Percentiles rank a stretch among this genome's conserved stretches.
phyloP scores from a whole-genome alignment of 2,797 vertebrate genomes.

The Arrhamphus sclerolepis region DNA sequence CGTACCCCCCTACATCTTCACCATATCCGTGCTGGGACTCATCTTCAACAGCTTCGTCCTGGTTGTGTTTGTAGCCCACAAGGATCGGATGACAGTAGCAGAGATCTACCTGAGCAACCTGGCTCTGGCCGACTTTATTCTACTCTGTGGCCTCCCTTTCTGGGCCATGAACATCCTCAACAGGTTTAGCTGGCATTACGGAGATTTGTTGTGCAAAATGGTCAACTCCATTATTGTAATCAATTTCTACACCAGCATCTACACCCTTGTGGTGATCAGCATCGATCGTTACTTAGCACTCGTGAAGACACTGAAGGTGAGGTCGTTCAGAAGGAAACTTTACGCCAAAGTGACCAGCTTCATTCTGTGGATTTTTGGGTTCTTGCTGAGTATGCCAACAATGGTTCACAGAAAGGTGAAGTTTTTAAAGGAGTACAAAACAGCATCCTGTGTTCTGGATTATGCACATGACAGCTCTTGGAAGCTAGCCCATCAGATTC shows the following conservation, averaged over 20 bases:
- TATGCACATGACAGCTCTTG: constrained; percentile 62
- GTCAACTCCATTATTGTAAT: constrained; percentile 80
- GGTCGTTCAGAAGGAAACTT: constrained; percentile 78
- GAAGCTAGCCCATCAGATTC: constrained; percentile 77
- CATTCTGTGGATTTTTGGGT: constrained; percentile 82
- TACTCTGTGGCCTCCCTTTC: constrained; percentile 87
- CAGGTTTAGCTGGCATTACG: constrained; percentile 86
- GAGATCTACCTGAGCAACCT: constrained; percentile 93
- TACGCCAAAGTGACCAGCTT: constrained; percentile 86
- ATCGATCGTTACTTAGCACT: constrained; percentile 92
- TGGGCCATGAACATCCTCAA: constrained; percentile 88
- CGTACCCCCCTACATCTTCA: constrained; percentile 77
- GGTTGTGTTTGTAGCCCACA: constrained; percentile 81
- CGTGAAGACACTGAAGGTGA: constrained; percentile 87
- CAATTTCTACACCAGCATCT: constrained; percentile 90
- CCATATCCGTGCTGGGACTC: constrained; percentile 75
- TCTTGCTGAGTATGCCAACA: constrained; percentile 81
- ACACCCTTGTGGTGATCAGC: constrained; percentile 89
- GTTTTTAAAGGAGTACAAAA: constrained; percentile 7
- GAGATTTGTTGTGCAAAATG: constrained; percentile 84
- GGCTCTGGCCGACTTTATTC: constrained; percentile 85
- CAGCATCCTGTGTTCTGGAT: constrained; percentile 73
- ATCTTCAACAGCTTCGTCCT: constrained; percentile 88
- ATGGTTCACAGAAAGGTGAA: constrained; percentile 78
- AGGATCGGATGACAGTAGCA: constrained; percentile 83